Evolutionary conservation across 2,888 invertebrate genomes (phyloP).

Genomic region (Dryobotodes eremita): DNA sequence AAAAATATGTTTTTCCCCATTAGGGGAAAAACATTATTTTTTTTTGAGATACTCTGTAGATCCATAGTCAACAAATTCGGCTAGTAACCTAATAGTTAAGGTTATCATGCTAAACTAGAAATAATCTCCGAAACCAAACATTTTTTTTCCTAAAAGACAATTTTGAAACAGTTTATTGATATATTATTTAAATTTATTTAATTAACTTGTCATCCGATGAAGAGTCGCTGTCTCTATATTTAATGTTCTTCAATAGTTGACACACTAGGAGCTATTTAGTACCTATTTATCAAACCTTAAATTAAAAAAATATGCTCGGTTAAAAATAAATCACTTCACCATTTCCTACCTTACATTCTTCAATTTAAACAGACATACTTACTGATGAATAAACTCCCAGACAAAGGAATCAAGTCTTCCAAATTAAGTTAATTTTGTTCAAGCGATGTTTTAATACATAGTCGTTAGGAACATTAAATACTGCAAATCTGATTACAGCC

Average conservation of each 20-base stretch:
- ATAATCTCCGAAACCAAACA: too few relatives aligned
- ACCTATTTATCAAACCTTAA: neutral
- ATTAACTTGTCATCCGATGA: neutral
- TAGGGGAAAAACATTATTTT: too few relatives aligned
- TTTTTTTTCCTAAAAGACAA: too few relatives aligned
- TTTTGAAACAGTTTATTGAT: neutral
- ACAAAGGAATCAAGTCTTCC: constrained; percentile 56
- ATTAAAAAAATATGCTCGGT: too few relatives aligned
- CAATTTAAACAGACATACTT: constrained; percentile 25
- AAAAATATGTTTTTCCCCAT: constrained; percentile 37
- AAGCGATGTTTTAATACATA: constrained; percentile 72
- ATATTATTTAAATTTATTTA: neutral
- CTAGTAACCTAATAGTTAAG: neutral
- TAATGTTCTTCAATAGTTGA: neutral
- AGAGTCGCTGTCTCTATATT: neutral
- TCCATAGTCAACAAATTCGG: constrained; percentile 9
- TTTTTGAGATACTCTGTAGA: neutral
- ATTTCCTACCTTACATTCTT: neutral
- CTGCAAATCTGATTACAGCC: constrained; percentile 76
- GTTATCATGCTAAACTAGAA: too few relatives aligned
- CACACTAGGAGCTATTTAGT: neutral
- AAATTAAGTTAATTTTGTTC: constrained; percentile 73
- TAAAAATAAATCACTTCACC: too few relatives aligned
- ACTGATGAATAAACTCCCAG: constrained; percentile 37
- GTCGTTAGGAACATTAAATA: constrained; percentile 77